Conservation (phyloP, 2,888 invertebrate species). For the Drosophila paucipuncta region DNA sequence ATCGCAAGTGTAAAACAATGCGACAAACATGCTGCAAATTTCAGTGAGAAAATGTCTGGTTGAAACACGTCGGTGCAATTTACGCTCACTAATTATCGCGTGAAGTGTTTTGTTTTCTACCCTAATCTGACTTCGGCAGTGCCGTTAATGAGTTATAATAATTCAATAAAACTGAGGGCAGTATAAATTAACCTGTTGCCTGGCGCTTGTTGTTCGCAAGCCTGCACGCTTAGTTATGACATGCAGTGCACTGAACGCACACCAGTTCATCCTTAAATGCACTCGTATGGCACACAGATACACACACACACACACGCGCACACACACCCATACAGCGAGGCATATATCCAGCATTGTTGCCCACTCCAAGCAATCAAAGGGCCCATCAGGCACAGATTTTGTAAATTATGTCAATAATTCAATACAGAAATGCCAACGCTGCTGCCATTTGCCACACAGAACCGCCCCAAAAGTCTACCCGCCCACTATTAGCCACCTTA, state of each 20-base stretch:
- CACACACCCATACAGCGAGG: slow-evolving; percentile 4
- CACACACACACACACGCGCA: background rate
- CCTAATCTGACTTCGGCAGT: slow-evolving; percentile 56
- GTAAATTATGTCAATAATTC: slow-evolving; percentile 80
- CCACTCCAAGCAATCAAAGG: slow-evolving; percentile 59
- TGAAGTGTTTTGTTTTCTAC: slow-evolving; percentile 8
- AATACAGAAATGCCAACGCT: slow-evolving; percentile 73
- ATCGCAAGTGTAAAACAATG: slow-evolving; percentile 48
- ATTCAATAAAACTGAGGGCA: slow-evolving; percentile 72
- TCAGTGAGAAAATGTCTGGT: slow-evolving; percentile 20
- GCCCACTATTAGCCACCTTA: slow-evolving; percentile 46
- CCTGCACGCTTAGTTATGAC: slow-evolving; percentile 34
- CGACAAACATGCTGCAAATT: slow-evolving; percentile 55
- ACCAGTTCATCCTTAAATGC: background rate
- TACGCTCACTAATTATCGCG: background rate
- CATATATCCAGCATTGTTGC: slow-evolving; percentile 36
- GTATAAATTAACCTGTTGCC: slow-evolving; percentile 74
- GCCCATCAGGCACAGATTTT: slow-evolving; percentile 79
- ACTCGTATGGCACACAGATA: background rate
- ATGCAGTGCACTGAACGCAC: slow-evolving; percentile 24
- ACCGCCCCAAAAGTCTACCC: background rate
- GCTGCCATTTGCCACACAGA: slow-evolving; percentile 61
- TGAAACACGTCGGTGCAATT: background rate
- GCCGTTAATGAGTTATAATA: slow-evolving; percentile 72
- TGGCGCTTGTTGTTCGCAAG: slow-evolving; percentile 17